Percentiles rank a stretch among this genome's conserved stretches.
phyloP scores from a whole-genome alignment of 2,797 vertebrate species.

The Semotilus atromaculatus region DNA sequence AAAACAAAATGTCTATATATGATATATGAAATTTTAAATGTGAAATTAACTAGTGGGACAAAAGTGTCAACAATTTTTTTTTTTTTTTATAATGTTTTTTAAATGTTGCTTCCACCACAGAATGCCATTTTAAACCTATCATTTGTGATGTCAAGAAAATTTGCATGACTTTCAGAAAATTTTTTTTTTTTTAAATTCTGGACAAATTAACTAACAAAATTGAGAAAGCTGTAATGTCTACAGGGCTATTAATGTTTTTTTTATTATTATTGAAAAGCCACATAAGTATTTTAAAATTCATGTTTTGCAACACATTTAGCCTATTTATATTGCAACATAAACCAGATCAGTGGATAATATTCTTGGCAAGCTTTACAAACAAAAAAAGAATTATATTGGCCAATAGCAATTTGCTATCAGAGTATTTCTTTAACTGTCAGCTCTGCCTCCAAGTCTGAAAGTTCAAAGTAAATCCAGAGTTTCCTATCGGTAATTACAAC shows the following conservation, averaged over 20 bases:
- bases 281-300: neutral
- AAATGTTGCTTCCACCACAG: too few relatives aligned
- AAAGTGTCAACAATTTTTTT: neutral
- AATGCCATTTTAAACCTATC: neutral
- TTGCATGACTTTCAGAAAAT: neutral
- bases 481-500: conserved; percentile 29
- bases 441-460: neutral
- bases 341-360: neutral
- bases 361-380: neutral
- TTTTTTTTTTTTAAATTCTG: too few relatives aligned
- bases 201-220: neutral
- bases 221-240: neutral
- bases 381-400: neutral
- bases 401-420: neutral
- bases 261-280: neutral
- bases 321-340: neutral
- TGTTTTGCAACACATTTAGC: neutral
- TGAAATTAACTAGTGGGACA: neutral
- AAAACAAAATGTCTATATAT: neutral
- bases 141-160: neutral
- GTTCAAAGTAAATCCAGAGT: conserved; percentile 4
- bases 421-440: neutral
- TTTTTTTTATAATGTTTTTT: too few relatives aligned
- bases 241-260: neutral
- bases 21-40: neutral